Evolutionary conservation across 2,888 invertebrate species (phyloP), one percentile per base, ranked within the genome.

Genomic region (Andrena camellia): DNA sequence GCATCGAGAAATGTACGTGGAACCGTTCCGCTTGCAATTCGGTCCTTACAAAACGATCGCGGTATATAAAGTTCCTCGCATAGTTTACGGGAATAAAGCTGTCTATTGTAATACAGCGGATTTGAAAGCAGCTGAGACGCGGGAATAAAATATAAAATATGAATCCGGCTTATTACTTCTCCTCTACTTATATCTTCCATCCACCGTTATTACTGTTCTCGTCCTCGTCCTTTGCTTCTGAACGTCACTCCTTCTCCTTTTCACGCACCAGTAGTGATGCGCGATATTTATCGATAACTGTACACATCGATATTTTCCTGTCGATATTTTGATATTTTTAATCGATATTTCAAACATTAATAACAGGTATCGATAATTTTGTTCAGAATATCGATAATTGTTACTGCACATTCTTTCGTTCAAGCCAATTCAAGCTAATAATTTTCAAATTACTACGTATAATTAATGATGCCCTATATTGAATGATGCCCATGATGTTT

Each of bases 141-240:
- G 73, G 62, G 62, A 83, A 82, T 81, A 78, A 83, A 78, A 83
- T 83, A 83, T 80, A 85, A 85, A 76, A 85, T 78, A 69, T 26
- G 76, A 78, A 83, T 83, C 78, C 66, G 63, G 70, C 78, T 81
- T 85, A 86, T 85, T 83, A 85, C 81, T 81, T 86, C 78, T 70
- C 69, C 68, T 71, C 71, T 77, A 71, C 68, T 81, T 72, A 17
- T 42, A 42, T 42, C 42, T 42, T 17, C 64, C 75, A 64, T 73
- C 72, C 62, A 8, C 72, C 73, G 59, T 79, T 85, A 77, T 83
- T 79, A 71, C 81, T 64, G 68, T 64, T 52, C 57, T n/a, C 26
- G 42, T 42, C 42, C 13, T 42, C 35, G 33, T 35, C 35, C 35
- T 35, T 26, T 72, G 76, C 66, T 77, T 64, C 73, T 66, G 69